Conservation (phyloP, 2,113 vertebrate species). For the Anhinga anhinga region DNA sequence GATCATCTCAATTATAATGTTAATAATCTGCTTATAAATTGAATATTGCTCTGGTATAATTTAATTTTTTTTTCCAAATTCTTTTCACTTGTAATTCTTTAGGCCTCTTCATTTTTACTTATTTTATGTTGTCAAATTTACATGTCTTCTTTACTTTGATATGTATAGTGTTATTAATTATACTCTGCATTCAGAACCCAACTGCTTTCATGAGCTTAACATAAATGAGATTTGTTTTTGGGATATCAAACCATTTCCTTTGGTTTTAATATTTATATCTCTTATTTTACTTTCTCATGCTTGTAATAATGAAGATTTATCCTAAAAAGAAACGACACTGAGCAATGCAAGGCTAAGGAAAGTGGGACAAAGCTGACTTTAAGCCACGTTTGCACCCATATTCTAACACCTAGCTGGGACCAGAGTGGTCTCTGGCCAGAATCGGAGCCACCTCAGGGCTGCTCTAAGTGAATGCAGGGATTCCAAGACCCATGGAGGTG, state of each 20-base stretch:
- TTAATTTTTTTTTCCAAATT: background rate
- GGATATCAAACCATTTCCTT: constrained; percentile 13
- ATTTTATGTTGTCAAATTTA: constrained; percentile 40
- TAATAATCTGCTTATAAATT: constrained; percentile 60
- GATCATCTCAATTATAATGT: constrained; percentile 21
- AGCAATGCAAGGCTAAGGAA: background rate
- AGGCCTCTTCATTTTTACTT: background rate
- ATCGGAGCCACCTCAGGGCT: background rate
- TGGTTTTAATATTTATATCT: background rate
- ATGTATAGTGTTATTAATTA: constrained; percentile 32
- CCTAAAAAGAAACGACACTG: background rate
- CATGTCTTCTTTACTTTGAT: constrained; percentile 22
- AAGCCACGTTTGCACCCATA: background rate
- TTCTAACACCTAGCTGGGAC: background rate
- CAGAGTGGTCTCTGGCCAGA: background rate
- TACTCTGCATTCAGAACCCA: background rate
- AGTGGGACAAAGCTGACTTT: background rate
- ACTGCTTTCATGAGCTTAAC: constrained; percentile 50
- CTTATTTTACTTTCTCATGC: background rate
- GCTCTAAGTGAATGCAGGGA: background rate
- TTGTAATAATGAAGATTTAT: background rate
- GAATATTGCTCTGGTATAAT: background rate
- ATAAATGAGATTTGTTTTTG: constrained; percentile 42
- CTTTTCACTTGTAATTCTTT: constrained; percentile 13
- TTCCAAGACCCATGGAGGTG: background rate